Percentiles rank a stretch among this genome's conserved stretches.
Evolutionary conservation across 2,113 vertebrate genomes (phyloP).

Genomic region (Phylloscopus trochiloides): DNA sequence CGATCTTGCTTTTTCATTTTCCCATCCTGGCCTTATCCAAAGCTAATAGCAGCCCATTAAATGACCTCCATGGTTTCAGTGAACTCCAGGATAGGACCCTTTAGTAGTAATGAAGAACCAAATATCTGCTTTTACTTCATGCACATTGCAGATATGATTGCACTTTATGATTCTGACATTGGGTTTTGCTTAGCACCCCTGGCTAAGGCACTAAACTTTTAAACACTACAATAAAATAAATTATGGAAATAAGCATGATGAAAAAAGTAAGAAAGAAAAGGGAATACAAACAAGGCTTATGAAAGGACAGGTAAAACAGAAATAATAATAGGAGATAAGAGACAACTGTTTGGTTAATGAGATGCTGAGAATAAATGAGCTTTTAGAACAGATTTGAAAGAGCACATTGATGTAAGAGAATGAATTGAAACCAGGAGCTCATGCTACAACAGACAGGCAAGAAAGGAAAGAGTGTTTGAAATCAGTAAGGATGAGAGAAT

Average conservation of each 20-base stretch:
- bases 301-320: neutral
- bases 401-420: neutral
- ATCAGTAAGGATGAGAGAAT: slow-evolving; percentile 35
- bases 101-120: neutral
- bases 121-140: neutral
- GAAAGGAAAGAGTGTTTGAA: slow-evolving; percentile 8
- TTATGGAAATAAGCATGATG: neutral
- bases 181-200: neutral
- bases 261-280: neutral
- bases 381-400: slow-evolving; percentile 37
- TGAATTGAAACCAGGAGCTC: slow-evolving; percentile 8
- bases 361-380: slow-evolving; percentile 20
- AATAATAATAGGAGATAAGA: neutral
- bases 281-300: neutral
- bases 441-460: neutral
- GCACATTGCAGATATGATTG: neutral
- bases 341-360: neutral
- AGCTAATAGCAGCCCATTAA: neutral
- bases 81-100: neutral
- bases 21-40: neutral
- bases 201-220: neutral
- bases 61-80: neutral
- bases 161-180: neutral
- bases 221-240: neutral
- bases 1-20: neutral